A percentile compares a stretch with the other conserved stretches of the same genome.
Evolutionary conservation across 1,140 invertebrate species (phyloP).

Genomic region (Ostrea edulis): DNA sequence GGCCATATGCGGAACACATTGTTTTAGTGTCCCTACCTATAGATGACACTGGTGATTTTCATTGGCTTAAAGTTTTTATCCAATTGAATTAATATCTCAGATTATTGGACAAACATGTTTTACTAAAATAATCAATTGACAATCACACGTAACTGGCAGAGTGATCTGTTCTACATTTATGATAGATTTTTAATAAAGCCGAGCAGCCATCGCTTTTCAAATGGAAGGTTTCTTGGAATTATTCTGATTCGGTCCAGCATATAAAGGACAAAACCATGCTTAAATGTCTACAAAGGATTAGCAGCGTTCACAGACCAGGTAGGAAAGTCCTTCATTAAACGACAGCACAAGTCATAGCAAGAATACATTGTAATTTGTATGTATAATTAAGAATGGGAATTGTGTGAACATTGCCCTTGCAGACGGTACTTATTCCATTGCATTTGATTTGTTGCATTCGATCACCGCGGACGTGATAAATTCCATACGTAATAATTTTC

Average conservation of each 20-base stretch:
- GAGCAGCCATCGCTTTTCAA: neutral
- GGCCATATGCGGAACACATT: neutral
- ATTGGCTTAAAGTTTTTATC: slow-evolving; percentile 22
- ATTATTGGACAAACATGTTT: neutral
- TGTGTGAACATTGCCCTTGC: too few species aligned
- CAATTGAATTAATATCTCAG: slow-evolving; percentile 23
- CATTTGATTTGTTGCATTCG: too few species aligned
- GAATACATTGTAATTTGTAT: too few species aligned
- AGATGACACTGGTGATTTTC: neutral
- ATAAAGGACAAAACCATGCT: slow-evolving; percentile 3
- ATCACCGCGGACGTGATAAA: too few species aligned
- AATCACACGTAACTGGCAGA: neutral
- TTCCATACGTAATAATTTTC: too few species aligned
- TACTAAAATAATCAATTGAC: slow-evolving; percentile 30
- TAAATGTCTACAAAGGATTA: slow-evolving; percentile 18
- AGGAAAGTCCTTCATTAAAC: neutral
- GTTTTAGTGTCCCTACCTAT: neutral
- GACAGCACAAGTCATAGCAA: too few species aligned
- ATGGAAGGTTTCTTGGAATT: neutral
- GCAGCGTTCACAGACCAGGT: slow-evolving; percentile 23
- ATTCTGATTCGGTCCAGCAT: neutral
- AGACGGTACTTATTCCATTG: too few species aligned
- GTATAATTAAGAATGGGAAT: too few species aligned
- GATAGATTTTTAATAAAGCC: slow-evolving; percentile 16
- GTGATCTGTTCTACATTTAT: neutral